phyloP scores from a whole-genome alignment of 1,140 invertebrate genomes.

The Brachionus calyciflorus region DNA sequence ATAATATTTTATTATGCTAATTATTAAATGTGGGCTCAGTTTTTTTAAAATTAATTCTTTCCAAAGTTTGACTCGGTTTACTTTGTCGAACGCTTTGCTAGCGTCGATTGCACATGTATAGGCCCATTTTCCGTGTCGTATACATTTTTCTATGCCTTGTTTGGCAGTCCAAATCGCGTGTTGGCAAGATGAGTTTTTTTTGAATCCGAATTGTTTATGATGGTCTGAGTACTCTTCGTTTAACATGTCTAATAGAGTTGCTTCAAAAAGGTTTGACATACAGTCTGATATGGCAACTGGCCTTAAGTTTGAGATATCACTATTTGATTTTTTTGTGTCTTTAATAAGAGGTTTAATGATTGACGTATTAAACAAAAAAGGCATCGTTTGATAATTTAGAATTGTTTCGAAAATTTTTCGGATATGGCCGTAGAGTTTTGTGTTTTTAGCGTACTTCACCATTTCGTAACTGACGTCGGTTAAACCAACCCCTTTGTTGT shows the following conservation, averaged over 20 bases:
- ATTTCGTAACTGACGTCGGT: too few species aligned
- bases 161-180: neutral
- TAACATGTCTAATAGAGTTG: neutral
- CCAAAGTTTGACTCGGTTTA: neutral
- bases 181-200: neutral
- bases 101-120: neutral
- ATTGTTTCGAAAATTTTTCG: too few species aligned
- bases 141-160: neutral
- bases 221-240: neutral
- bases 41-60: neutral
- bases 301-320: neutral
- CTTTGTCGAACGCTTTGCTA: constrained; percentile 26
- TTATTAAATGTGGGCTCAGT: neutral
- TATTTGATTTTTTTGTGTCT: too few species aligned
- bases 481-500: too few species aligned
- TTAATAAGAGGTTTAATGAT: too few species aligned
- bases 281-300: neutral
- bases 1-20: neutral
- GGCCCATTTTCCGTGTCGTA: neutral
- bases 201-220: constrained; percentile 13
- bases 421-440: too few species aligned
- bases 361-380: too few species aligned
- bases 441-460: too few species aligned
- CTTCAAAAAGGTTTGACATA: constrained; percentile 18
- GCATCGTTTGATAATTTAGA: too few species aligned